phyloP scores from a whole-genome alignment of 2,888 invertebrate genomes.

The Plutella xylostella region DNA sequence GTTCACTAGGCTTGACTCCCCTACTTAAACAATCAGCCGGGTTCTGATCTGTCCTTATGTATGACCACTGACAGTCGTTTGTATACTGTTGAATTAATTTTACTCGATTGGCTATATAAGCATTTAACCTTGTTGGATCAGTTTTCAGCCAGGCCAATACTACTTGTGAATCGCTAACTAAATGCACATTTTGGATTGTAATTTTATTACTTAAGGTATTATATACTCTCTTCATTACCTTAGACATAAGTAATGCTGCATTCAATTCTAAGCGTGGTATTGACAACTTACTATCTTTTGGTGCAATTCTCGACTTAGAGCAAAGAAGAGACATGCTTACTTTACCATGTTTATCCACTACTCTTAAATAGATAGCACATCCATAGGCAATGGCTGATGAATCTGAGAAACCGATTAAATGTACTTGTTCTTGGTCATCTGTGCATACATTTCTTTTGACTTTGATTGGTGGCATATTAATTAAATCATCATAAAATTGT shows the following conservation, averaged over 20 bases:
- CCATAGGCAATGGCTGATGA: slow-evolving; percentile 15
- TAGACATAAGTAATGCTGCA: slow-evolving; percentile 15
- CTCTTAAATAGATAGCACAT: slow-evolving; percentile 16
- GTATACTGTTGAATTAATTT: slow-evolving; percentile 11
- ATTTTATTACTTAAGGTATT: slow-evolving; percentile 9
- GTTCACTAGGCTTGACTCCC: too few species aligned
- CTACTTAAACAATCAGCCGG: too few species aligned
- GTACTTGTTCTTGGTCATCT: not conserved
- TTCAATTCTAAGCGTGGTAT: slow-evolving; percentile 17
- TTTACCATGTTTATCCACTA: slow-evolving; percentile 10
- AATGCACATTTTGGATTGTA: slow-evolving; percentile 8
- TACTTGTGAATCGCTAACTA: slow-evolving; percentile 19
- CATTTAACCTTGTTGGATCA: slow-evolving; percentile 10
- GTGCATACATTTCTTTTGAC: not conserved
- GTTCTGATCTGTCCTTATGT: slow-evolving; percentile 13
- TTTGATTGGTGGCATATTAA: slow-evolving; percentile 10
- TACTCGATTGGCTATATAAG: slow-evolving; percentile 19
- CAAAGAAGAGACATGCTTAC: slow-evolving; percentile 12
- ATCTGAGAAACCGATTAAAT: slow-evolving; percentile 16
- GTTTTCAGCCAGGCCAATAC: slow-evolving; percentile 18
- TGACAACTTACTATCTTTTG: slow-evolving; percentile 11
- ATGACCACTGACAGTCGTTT: slow-evolving; percentile 10
- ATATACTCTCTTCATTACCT: slow-evolving; percentile 10
- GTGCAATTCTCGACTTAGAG: slow-evolving; percentile 13
- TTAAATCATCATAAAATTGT: slow-evolving; percentile 10